Evolutionary conservation across 2,113 vertebrate species (phyloP).

Genomic region (Dolichallabes microphthalmus): DNA sequence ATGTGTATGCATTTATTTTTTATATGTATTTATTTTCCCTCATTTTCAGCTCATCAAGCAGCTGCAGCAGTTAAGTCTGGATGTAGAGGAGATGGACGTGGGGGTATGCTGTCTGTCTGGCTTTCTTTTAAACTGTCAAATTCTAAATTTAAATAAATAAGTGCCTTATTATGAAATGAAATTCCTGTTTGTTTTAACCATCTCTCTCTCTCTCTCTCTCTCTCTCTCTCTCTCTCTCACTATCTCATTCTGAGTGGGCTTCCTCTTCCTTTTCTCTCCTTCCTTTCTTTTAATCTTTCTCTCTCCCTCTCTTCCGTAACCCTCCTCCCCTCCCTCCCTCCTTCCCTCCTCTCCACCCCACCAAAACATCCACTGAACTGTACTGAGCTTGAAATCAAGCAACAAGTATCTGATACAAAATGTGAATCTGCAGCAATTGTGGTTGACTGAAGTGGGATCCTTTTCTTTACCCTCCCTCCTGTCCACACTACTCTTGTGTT

Average conservation of each 20-base stretch:
- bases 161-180: not conserved
- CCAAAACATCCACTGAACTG: constrained; percentile 1
- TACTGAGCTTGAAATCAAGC: not conserved
- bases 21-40: no score
- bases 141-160: not conserved
- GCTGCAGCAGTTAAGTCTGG: not conserved
- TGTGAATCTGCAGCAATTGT: not conserved
- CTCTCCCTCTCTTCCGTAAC: no score
- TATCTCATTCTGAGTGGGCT: not conserved
- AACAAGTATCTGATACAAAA: not conserved
- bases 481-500: not conserved
- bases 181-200: constrained; percentile 12
- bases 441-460: constrained; percentile 1
- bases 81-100: not conserved
- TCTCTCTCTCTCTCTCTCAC: not conserved
- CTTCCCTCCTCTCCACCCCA: no score
- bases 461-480: not conserved
- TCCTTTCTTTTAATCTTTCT: not conserved
- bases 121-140: not conserved
- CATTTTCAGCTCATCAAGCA: not conserved
- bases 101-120: not conserved
- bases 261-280: not conserved
- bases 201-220: not conserved
- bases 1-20: not conserved
- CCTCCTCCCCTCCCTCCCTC: not conserved